Conservation (phyloP, 2,797 vertebrate species). For the Myotis vivesi region DNA sequence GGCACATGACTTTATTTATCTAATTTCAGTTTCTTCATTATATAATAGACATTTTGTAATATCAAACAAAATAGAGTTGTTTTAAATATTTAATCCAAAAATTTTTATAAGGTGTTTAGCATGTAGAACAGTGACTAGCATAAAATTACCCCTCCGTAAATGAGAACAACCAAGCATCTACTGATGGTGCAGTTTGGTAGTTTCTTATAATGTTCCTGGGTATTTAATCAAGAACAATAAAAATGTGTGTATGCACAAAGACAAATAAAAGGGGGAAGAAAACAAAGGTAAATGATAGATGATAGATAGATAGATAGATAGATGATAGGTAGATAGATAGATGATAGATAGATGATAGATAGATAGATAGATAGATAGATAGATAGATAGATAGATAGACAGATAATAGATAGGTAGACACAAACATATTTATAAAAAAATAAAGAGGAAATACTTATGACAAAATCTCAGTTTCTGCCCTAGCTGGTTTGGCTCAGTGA, state of each 20-base stretch:
- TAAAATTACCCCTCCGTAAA: background rate
- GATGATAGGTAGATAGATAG: too few species aligned
- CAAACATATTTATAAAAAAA: background rate
- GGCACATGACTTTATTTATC: background rate
- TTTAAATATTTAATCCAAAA: background rate
- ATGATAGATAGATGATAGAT: too few species aligned
- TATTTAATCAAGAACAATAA: background rate
- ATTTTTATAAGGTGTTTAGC: background rate
- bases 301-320: background rate
- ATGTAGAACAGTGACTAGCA: background rate
- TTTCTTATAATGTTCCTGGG: background rate
- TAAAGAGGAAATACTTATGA: background rate
- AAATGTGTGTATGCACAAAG: background rate
- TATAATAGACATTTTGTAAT: background rate
- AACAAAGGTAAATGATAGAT: background rate
- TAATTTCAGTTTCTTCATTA: background rate
- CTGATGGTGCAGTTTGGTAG: background rate
- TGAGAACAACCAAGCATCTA: background rate
- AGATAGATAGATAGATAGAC: too few species aligned
- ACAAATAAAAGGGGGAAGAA: background rate
- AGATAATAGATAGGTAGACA: background rate
- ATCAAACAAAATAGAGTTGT: background rate
- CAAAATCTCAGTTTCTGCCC: background rate
- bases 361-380: background rate
- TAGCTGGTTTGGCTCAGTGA: too few species aligned